Base-by-base conservation (phyloP, 2,888 invertebrate genomes). In the Spodoptera littoralis region DNA sequence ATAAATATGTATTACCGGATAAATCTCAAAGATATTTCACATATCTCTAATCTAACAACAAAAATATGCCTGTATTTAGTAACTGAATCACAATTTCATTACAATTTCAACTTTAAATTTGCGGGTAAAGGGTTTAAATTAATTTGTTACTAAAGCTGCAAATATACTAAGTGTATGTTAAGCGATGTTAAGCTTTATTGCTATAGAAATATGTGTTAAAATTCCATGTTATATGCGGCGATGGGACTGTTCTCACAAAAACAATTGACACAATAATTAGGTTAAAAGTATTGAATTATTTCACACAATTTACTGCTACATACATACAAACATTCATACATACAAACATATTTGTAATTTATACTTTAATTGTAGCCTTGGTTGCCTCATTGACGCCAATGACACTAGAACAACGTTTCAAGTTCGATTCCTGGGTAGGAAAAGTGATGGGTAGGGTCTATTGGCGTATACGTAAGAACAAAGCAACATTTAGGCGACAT, bases 171-270 rank as follows among this genome's bases (percentile, higher is more conserved):
- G 36, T 9, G 9, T 36, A 5, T 36, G 36, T 36, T 36, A 36
- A 9, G 36, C 1, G 11, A 60, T 24, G 48, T 27, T 52, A 27
- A 49, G 53, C 65, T 43, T 22, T 70, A 55, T 11, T 0, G 0
- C 4, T 0, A 11, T 1, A 8, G 4, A 0, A 0, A 18, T 36
- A 60, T 22, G 70, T 36, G 12, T 54, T 22, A 51, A 18, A 50
- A 18, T 72, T 5, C 41, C 18, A 3, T 62, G 54, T 30, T 27
- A 9, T 9, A n/a, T 11, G 45, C 9, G 4, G 24, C 22, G 11
- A 57, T 72, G 76, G 70, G 71, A 73, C 60, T 58, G 58, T 80
- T 75, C 80, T 3, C 72, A 80, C 51, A 79, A 70, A 77, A 73
- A 79, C 80, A 79, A 79, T 77, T 4, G 58, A 42, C 13, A 59